Evolutionary conservation across 2,888 invertebrate genomes (phyloP).

Genomic region (Calliopum simillimum): DNA sequence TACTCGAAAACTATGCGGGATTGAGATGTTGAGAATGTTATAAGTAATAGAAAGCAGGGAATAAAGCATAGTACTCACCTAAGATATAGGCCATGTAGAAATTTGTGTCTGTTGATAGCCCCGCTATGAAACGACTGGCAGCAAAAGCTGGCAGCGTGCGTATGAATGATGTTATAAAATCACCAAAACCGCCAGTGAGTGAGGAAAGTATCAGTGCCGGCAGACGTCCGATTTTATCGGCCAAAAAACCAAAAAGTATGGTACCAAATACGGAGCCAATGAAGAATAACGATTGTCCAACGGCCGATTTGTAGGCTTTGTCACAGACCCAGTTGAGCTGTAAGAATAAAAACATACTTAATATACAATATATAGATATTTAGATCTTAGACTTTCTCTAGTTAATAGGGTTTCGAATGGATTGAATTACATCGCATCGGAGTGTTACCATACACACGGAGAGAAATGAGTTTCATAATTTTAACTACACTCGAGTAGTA

Average conservation of each 20-base stretch:
- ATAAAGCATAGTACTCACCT: slow-evolving; percentile 60
- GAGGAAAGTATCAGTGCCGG: slow-evolving; percentile 70
- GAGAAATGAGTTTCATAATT: too few species aligned
- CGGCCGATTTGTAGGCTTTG: slow-evolving; percentile 69
- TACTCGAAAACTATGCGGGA: slow-evolving; percentile 70
- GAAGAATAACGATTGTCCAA: slow-evolving; percentile 72
- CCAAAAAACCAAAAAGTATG: slow-evolving; percentile 70
- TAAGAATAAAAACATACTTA: background rate
- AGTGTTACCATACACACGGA: too few species aligned
- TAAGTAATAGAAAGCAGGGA: too few species aligned
- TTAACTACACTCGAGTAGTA: too few species aligned
- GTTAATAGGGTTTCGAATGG: too few species aligned
- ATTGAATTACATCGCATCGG: too few species aligned
- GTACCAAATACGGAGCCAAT: slow-evolving; percentile 72
- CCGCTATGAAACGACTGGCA: slow-evolving; percentile 70
- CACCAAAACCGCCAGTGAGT: slow-evolving; percentile 69
- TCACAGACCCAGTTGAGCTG: slow-evolving; percentile 72
- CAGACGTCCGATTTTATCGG: slow-evolving; percentile 70
- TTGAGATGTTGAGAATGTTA: too few species aligned
- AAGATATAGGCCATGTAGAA: slow-evolving; percentile 73
- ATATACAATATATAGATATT: background rate
- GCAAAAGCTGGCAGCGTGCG: slow-evolving; percentile 67
- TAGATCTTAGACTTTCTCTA: slow-evolving; percentile 45
- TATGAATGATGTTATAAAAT: slow-evolving; percentile 68
- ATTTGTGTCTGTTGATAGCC: slow-evolving; percentile 71